phyloP scores from a whole-genome alignment of 2,888 invertebrate genomes.

The Lutraria lutraria region DNA sequence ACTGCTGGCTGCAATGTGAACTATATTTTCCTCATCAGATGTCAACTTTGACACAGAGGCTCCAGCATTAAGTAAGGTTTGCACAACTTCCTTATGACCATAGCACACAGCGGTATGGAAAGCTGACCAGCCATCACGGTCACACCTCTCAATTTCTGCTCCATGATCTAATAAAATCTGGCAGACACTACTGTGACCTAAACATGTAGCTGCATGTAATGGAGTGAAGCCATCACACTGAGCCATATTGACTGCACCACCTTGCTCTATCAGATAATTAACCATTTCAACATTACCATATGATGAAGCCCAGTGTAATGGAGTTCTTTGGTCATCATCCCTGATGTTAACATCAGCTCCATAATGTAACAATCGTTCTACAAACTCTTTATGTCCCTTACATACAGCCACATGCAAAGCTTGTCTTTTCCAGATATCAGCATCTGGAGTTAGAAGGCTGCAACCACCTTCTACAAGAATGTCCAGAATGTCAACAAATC shows the following conservation, averaged over 20 bases:
- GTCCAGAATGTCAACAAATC: conserved; percentile 73
- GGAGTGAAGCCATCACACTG: conserved; percentile 84
- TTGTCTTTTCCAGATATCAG: conserved; percentile 79
- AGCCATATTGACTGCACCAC: conserved; percentile 77
- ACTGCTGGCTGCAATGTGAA: conserved; percentile 82
- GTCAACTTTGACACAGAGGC: conserved; percentile 76
- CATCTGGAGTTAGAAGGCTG: conserved; percentile 70
- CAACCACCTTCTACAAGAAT: conserved; percentile 80
- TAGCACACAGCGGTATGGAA: conserved; percentile 83
- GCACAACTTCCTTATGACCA: conserved; percentile 77
- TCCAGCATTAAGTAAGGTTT: conserved; percentile 74
- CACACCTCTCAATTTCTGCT: conserved; percentile 77
- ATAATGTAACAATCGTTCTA: conserved; percentile 73
- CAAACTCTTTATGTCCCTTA: conserved; percentile 74
- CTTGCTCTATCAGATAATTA: conserved; percentile 74
- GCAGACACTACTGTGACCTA: conserved; percentile 77
- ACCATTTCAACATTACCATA: conserved; percentile 74
- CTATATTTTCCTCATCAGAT: conserved; percentile 78
- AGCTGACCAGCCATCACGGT: conserved; percentile 83
- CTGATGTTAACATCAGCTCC: conserved; percentile 78
- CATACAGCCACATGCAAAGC: conserved; percentile 83
- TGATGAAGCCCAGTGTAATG: conserved; percentile 82
- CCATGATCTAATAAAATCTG: conserved; percentile 75
- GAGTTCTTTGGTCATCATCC: conserved; percentile 80
- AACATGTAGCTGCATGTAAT: conserved; percentile 82